phyloP scores from a whole-genome alignment of 2,797 vertebrate genomes.

The Anguilla obscura region DNA sequence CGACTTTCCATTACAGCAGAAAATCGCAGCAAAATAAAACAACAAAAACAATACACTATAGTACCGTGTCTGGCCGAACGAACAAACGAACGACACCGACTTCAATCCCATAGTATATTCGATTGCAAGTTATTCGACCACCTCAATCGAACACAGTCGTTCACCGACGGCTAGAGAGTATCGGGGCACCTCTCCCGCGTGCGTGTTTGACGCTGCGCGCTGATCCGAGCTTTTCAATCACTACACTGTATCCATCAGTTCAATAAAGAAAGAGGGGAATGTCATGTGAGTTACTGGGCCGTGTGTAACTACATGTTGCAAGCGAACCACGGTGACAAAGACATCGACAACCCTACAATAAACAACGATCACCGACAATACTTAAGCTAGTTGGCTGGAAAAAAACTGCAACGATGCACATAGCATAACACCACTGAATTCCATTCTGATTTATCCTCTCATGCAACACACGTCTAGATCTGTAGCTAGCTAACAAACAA shows the following conservation, averaged over 20 bases:
- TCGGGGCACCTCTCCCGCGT: neutral
- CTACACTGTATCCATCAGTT: neutral
- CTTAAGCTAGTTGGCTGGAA: neutral
- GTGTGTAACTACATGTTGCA: neutral
- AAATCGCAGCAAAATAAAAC: neutral
- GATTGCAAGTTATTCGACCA: neutral
- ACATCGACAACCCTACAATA: neutral
- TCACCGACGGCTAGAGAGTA: neutral
- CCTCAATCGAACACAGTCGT: neutral
- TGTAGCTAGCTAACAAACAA: constrained; percentile 2
- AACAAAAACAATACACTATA: neutral
- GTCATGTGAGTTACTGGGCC: neutral
- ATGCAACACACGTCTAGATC: neutral
- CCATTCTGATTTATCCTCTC: neutral
- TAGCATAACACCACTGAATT: neutral
- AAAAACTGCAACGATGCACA: neutral
- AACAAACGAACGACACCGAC: neutral
- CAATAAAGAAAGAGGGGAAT: neutral
- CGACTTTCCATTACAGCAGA: neutral
- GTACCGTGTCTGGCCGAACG: neutral
- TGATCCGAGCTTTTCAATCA: neutral
- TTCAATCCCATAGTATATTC: neutral
- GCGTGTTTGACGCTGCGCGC: neutral
- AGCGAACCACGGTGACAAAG: neutral
- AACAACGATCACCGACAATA: neutral